Conservation (phyloP, 2,888 invertebrate genomes). For the Mimumesa dahlbomi region DNA sequence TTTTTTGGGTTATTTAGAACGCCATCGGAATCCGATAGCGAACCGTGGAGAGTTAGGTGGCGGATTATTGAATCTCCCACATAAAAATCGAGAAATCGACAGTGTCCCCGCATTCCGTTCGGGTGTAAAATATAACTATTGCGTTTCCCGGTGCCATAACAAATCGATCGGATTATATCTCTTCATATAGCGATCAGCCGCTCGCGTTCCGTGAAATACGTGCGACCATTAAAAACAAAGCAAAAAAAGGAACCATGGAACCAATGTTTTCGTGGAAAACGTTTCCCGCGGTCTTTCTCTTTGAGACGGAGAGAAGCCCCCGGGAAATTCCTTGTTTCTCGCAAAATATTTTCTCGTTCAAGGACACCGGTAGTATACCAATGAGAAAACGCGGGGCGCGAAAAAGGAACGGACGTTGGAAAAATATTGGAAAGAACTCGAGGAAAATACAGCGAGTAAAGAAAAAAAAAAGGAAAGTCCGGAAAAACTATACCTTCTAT, state of each 20-base stretch:
- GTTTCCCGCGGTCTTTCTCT: not conserved
- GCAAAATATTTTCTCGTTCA: slow-evolving; percentile 32
- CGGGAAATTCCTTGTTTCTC: slow-evolving; percentile 22
- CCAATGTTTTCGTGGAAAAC: slow-evolving; percentile 2
- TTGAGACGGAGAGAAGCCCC: not conserved
- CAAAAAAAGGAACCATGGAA: too few species aligned
- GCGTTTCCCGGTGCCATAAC: not conserved
- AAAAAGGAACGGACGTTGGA: not conserved
- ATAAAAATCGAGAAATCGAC: too few species aligned
- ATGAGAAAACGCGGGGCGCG: not conserved
- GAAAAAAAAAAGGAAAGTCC: too few species aligned
- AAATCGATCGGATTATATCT: slow-evolving; percentile 11
- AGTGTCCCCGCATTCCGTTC: too few species aligned
- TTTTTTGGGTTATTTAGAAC: too few species aligned
- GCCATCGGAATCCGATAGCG: too few species aligned
- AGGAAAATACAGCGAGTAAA: too few species aligned
- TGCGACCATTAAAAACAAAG: not conserved
- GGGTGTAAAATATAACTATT: not conserved
- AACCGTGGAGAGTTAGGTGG: too few species aligned
- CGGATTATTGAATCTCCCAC: too few species aligned
- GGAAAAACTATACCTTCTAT: too few species aligned
- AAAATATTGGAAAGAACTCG: not conserved
- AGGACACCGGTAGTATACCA: slow-evolving; percentile 15
- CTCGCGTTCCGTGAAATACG: not conserved
- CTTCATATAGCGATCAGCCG: slow-evolving; percentile 4